These are phyloP conservation scores for Andrena trimmerana DNA, from an alignment of 2,888 invertebrate genomes.

Conservation along the genomic window DNA sequence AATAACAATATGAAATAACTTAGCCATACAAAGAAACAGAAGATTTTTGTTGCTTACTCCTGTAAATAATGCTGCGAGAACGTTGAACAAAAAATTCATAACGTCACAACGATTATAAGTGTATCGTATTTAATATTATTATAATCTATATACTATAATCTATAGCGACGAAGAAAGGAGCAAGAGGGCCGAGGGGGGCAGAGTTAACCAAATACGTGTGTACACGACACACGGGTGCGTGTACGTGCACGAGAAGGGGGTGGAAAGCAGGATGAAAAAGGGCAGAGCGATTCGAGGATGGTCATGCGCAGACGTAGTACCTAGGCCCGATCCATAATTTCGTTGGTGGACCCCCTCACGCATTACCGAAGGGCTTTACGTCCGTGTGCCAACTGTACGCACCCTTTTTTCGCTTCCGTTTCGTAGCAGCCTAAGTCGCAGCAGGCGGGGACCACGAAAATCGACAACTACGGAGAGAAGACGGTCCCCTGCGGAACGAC, in stretches of 20 bases:
- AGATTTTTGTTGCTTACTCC: not conserved
- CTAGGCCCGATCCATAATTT: conserved; percentile 82
- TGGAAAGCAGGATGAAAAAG: conserved; percentile 49
- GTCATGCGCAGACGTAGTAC: conserved; percentile 76
- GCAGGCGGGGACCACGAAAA: conserved; percentile 36
- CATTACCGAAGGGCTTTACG: conserved; percentile 71
- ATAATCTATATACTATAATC: not conserved
- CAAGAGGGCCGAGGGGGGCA: not conserved
- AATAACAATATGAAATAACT: too few species aligned
- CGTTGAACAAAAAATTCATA: not conserved
- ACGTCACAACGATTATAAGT: not conserved
- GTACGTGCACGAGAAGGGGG: conserved; percentile 37
- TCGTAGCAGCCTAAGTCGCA: conserved; percentile 17
- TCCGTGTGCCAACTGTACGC: conserved; percentile 63
- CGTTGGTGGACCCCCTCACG: conserved; percentile 78
- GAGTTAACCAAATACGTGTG: conserved; percentile 25
- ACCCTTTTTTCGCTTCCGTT: conserved; percentile 59
- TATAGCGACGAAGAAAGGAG: not conserved
- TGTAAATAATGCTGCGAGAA: not conserved
- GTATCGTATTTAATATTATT: conserved; percentile 4
- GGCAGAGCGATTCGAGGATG: conserved; percentile 56
- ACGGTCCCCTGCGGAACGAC: conserved; percentile 18
- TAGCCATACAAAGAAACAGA: too few species aligned
- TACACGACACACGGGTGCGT: conserved; percentile 32
- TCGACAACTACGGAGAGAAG: conserved; percentile 24